phyloP scores from a whole-genome alignment of 2,888 invertebrate genomes.

The Xanthia togata region DNA sequence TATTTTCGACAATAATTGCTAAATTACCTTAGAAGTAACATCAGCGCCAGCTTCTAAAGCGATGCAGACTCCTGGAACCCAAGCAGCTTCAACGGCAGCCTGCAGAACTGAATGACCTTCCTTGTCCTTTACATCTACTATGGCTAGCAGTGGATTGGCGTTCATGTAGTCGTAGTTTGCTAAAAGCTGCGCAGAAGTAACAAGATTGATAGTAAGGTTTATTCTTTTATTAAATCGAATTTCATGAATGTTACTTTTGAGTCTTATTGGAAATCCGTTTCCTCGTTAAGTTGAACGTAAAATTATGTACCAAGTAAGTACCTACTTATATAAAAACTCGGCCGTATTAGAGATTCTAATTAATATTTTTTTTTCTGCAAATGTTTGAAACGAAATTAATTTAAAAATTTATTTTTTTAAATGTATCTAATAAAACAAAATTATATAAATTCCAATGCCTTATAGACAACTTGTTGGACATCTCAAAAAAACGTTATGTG shows the following conservation, averaged over 20 bases:
- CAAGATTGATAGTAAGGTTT: too few relatives aligned
- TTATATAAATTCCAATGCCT: too few relatives aligned
- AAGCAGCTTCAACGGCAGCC: slow-evolving; percentile 86
- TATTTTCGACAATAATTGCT: too few relatives aligned
- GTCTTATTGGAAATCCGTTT: neutral
- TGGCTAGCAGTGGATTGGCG: slow-evolving; percentile 80
- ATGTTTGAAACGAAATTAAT: neutral
- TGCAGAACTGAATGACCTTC: slow-evolving; percentile 89
- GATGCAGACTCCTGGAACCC: slow-evolving; percentile 88
- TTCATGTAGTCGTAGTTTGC: slow-evolving; percentile 81
- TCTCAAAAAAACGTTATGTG: too few relatives aligned
- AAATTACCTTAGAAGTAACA: slow-evolving; percentile 83
- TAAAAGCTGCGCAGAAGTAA: slow-evolving; percentile 72
- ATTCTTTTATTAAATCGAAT: too few relatives aligned
- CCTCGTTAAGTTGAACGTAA: neutral
- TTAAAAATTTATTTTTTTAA: too few relatives aligned
- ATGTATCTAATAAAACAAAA: too few relatives aligned
- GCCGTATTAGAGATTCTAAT: too few relatives aligned
- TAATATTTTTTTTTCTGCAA: neutral
- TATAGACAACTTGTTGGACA: too few relatives aligned
- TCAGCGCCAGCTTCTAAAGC: slow-evolving; percentile 89
- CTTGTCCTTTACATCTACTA: slow-evolving; percentile 86
- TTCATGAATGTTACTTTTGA: neutral
- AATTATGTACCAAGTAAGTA: too few relatives aligned
- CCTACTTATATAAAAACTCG: neutral